Evolutionary conservation across 1,140 invertebrate species (phyloP).

Genomic region (Mercenaria mercenaria): DNA sequence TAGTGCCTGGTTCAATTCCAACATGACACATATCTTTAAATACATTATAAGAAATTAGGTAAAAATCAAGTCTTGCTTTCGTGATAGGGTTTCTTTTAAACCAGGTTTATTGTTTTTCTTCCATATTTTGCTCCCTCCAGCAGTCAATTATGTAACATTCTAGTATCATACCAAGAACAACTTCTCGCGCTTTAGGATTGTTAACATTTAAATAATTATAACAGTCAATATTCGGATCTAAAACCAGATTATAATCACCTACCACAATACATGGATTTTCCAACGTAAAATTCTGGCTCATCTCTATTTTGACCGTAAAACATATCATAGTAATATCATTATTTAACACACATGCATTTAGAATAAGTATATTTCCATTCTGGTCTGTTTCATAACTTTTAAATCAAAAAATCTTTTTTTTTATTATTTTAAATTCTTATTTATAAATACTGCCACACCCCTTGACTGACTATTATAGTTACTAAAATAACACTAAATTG

Average conservation of each 20-base stretch:
- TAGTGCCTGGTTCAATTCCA: conserved; percentile 49
- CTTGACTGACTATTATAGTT: conserved; percentile 53
- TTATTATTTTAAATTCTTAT: conserved; percentile 48
- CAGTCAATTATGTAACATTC: conserved; percentile 30
- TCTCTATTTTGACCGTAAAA: conserved; percentile 66
- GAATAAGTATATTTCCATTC: conserved; percentile 36
- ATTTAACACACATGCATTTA: not conserved
- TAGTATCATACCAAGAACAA: conserved; percentile 16
- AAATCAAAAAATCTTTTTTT: conserved; percentile 36
- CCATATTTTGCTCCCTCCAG: conserved; percentile 1
- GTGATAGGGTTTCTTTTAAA: conserved; percentile 44
- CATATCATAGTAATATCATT: conserved; percentile 14
- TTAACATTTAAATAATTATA: conserved; percentile 48
- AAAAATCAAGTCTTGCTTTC: conserved; percentile 61
- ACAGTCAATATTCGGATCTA: conserved; percentile 34
- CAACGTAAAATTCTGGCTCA: conserved; percentile 40
- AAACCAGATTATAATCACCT: conserved; percentile 59
- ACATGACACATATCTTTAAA: conserved; percentile 19
- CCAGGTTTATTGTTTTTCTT: conserved; percentile 51
- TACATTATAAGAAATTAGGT: conserved; percentile 43
- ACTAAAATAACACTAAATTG: conserved; percentile 48
- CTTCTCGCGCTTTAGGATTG: conserved; percentile 36
- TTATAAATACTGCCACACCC: conserved; percentile 55
- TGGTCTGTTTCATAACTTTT: not conserved
- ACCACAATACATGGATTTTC: not conserved